A percentile compares a stretch with the other conserved stretches of the same genome.
These are phyloP conservation scores for Bombus fervidus DNA, from an alignment of 1,140 invertebrate species.

Conservation along the genomic window DNA sequence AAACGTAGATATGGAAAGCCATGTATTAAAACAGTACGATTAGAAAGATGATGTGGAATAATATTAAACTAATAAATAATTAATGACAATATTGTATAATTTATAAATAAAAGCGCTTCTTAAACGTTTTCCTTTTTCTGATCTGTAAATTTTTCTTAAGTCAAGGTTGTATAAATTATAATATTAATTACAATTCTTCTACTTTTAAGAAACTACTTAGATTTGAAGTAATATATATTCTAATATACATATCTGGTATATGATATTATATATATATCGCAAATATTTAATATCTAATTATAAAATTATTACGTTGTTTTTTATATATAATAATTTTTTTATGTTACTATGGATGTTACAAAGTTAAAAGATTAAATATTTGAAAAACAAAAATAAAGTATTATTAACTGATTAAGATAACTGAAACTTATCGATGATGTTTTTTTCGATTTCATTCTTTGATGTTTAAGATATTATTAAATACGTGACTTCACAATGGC, in stretches of 20 bases:
- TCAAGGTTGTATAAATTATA: neutral
- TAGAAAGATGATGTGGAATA: conserved; percentile 70
- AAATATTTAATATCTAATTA: no score
- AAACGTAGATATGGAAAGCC: conserved; percentile 89
- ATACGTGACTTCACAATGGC: neutral
- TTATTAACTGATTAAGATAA: neutral
- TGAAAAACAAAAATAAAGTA: neutral
- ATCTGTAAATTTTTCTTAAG: neutral
- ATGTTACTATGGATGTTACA: neutral
- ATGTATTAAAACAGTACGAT: conserved; percentile 83
- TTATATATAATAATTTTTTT: neutral
- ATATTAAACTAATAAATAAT: conserved; percentile 13
- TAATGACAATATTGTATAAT: conserved; percentile 17
- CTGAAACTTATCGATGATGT: neutral
- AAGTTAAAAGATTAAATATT: neutral
- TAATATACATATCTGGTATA: neutral
- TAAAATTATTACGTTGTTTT: neutral
- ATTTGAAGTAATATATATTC: neutral
- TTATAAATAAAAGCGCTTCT: conserved; percentile 15
- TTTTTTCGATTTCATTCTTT: neutral
- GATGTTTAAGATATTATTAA: neutral
- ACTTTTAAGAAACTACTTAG: neutral
- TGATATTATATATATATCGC: no score
- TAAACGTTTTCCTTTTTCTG: neutral
- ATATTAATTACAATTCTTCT: neutral